Evolutionary conservation across 2,888 invertebrate genomes (phyloP), one percentile per base, ranked within the genome.

Genomic region (Ormyrus rosae): DNA sequence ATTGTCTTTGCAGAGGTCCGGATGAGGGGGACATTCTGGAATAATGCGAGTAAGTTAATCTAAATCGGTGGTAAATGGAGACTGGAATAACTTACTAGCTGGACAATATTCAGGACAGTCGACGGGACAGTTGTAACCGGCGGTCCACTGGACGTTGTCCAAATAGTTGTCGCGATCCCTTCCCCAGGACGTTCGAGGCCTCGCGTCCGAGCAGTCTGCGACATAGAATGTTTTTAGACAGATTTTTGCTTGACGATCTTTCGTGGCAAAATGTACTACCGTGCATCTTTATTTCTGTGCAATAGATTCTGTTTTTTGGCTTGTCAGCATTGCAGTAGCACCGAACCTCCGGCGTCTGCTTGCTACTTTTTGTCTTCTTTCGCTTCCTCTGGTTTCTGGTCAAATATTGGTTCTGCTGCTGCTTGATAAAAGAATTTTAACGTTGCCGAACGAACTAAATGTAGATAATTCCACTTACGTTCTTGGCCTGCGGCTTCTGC

Each of bases 111-210:
- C 72, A 5, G 79, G 76, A 53, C 65, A 64, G 3, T 72, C 72
- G 10, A 11, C 7, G 1, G 65, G 51, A 6, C 72, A 63, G 5
- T n/a, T 45, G 11, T 11, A 2, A 34, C 34, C 10, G 2, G 9
- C 8, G 7, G 58, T 48, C 74, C 74, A 81, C 9, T 19, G 55
- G 11, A 78, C 3, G 9, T 65, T 70, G 51, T 70, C 53, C 8
- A 81, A 45, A 9, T 81, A 74, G 3, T 56, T 46, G 8, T 79
- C 71, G 6, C 78, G 73, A n/a, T 71, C 53, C 10, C 34, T 56
- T 0, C 34, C 13, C 81, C 78, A 81, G 0, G 56, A 10, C 6
- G 71, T 56, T 34, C 72, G 58, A 19, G 80, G 72, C n/a, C 68
- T 63, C 48, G 34, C 34, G 34, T 34, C 34, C 34, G 63, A n/a